phyloP scores from a whole-genome alignment of 1,140 invertebrate species.

The Rhynchophorus ferrugineus region DNA sequence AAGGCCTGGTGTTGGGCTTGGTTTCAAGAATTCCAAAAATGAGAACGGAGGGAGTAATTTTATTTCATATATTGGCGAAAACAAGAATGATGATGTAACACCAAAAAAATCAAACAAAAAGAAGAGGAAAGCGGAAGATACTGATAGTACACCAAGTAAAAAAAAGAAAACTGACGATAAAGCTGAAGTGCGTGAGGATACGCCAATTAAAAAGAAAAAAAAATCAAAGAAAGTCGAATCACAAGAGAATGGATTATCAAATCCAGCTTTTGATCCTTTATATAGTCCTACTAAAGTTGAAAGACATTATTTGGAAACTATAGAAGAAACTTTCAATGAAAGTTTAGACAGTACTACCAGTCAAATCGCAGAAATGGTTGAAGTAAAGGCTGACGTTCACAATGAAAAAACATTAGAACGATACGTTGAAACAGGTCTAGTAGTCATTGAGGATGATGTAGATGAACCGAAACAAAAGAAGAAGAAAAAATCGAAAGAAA shows the following conservation, averaged over 20 bases:
- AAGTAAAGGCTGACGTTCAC: slow-evolving; percentile 15
- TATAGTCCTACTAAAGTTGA: slow-evolving; percentile 19
- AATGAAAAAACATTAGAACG: slow-evolving; percentile 9
- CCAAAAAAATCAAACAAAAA: slow-evolving; percentile 20
- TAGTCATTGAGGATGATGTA: slow-evolving; percentile 1
- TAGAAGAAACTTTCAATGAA: slow-evolving; percentile 21
- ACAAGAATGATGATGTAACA: slow-evolving; percentile 1
- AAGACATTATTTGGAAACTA: slow-evolving; percentile 31
- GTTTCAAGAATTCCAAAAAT: slow-evolving; percentile 13
- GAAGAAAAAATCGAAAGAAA: slow-evolving; percentile 19
- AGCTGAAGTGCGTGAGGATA: slow-evolving; percentile 7
- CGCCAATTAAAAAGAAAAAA: slow-evolving; percentile 18
- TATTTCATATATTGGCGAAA: slow-evolving; percentile 24
- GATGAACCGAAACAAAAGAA: slow-evolving; percentile 1
- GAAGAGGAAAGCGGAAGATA: slow-evolving; percentile 17
- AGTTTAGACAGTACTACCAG: slow-evolving; percentile 7
- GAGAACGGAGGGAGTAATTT: slow-evolving; percentile 26
- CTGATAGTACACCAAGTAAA: slow-evolving; percentile 10
- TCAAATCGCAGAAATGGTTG: slow-evolving; percentile 7
- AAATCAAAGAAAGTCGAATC: slow-evolving; percentile 13
- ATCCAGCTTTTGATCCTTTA: slow-evolving; percentile 33
- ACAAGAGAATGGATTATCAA: slow-evolving; percentile 23
- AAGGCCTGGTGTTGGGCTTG: slow-evolving; percentile 34
- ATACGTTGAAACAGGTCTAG: background rate
- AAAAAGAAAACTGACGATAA: slow-evolving; percentile 20